Evolutionary conservation across 2,113 vertebrate genomes (phyloP).

Genomic region (Lontra canadensis): DNA sequence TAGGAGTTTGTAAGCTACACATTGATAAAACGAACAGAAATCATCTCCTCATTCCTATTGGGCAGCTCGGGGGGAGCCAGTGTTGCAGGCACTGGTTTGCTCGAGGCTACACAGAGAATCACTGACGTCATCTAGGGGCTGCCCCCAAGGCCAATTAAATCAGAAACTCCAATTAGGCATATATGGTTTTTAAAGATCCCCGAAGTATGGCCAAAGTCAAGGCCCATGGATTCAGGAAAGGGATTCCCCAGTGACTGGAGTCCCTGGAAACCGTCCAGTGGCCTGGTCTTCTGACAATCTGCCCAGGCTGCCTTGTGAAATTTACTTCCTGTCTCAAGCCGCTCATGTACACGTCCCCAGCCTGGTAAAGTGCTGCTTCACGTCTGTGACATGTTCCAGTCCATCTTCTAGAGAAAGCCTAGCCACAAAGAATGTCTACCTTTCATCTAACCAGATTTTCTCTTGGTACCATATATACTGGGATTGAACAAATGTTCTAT

Average conservation of each 20-base stretch:
- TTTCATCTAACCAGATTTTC: not conserved
- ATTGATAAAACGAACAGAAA: not conserved
- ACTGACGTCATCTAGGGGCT: not conserved
- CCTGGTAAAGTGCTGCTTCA: not conserved
- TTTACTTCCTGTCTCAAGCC: not conserved
- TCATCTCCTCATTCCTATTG: not conserved
- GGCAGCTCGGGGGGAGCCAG: not conserved
- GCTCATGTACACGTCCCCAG: not conserved
- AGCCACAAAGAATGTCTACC: not conserved
- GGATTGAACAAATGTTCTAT: not conserved
- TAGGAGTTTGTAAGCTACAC: not conserved
- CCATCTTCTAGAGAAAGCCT: not conserved
- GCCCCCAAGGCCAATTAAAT: not conserved
- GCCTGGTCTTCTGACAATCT: not conserved
- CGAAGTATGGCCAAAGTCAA: not conserved
- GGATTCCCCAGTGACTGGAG: not conserved
- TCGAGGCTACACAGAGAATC: not conserved
- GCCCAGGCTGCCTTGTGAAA: not conserved
- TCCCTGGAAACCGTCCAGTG: not conserved
- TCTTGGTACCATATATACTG: not conserved
- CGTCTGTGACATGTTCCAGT: not conserved
- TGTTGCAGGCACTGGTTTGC: not conserved
- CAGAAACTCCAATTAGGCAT: not conserved
- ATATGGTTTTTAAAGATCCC: not conserved
- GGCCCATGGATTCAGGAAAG: not conserved